These are phyloP conservation scores for Polydrusus pterygomalis DNA, from an alignment of 2,888 invertebrate genomes.

Conservation along the genomic window DNA sequence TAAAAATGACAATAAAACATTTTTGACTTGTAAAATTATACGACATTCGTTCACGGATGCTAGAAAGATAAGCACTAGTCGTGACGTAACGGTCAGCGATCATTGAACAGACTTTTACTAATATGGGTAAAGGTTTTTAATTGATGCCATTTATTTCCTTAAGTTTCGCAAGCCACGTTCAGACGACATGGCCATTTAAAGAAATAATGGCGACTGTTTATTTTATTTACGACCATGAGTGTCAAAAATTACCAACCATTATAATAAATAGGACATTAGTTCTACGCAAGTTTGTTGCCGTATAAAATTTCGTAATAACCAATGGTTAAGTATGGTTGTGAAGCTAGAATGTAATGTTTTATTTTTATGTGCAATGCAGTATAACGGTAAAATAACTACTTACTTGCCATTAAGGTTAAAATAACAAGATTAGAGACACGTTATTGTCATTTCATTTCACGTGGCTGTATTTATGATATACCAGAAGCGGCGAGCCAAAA, in stretches of 20 bases:
- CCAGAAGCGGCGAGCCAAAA: no score
- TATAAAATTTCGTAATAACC: slow-evolving; percentile 17
- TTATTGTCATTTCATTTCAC: no score
- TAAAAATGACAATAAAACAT: no score
- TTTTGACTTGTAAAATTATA: no score
- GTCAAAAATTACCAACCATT: slow-evolving; percentile 8
- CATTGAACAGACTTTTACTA: no score
- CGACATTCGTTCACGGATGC: no score
- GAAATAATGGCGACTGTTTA: slow-evolving; percentile 1
- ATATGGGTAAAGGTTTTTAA: neutral
- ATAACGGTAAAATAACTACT: neutral
- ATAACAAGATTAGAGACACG: no score
- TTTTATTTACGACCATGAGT: slow-evolving; percentile 8
- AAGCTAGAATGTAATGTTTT: neutral
- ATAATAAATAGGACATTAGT: slow-evolving; percentile 17
- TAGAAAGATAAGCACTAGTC: no score
- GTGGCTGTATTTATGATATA: no score
- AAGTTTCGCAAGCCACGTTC: neutral
- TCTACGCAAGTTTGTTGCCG: neutral
- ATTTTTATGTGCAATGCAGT: neutral
- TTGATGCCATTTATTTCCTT: neutral
- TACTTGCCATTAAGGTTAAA: no score
- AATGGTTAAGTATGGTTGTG: neutral
- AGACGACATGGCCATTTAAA: neutral
- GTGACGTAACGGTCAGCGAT: no score